phyloP scores from a whole-genome alignment of 2,888 invertebrate genomes.

The Ypsolopha sequella region DNA sequence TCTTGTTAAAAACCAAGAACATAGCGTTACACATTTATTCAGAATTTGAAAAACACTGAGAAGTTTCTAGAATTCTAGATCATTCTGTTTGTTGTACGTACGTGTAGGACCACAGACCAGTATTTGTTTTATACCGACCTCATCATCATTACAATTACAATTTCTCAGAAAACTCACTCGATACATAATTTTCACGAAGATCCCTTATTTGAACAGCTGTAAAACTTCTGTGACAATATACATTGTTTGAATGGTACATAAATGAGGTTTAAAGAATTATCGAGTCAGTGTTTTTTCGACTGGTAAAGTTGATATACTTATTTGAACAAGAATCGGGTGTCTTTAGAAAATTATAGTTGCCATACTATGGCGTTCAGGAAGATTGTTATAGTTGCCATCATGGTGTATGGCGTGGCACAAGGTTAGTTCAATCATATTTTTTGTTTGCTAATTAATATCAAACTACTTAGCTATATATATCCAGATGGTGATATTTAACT shows the following conservation, averaged over 20 bases:
- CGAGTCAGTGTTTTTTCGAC: slow-evolving; percentile 30
- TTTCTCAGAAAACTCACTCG: neutral
- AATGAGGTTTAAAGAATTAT: slow-evolving; percentile 25
- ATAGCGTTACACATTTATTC: too few species aligned
- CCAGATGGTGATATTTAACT: slow-evolving; percentile 5
- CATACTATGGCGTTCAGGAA: slow-evolving; percentile 30
- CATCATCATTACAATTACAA: neutral
- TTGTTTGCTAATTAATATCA: neutral
- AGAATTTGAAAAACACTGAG: too few species aligned
- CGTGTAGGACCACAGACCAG: too few species aligned
- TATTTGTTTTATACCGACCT: neutral
- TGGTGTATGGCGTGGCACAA: slow-evolving; percentile 20
- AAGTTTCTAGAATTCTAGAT: too few species aligned
- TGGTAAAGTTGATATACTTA: slow-evolving; percentile 18
- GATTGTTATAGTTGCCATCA: slow-evolving; percentile 18
- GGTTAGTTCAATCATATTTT: slow-evolving; percentile 24
- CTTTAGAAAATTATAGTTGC: slow-evolving; percentile 13
- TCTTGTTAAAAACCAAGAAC: too few species aligned
- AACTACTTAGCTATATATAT: slow-evolving; percentile 10
- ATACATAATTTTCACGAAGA: neutral
- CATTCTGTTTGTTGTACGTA: too few species aligned
- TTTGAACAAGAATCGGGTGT: slow-evolving; percentile 7
- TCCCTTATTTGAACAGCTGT: slow-evolving; percentile 41
- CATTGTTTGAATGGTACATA: slow-evolving; percentile 36
- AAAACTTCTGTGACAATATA: slow-evolving; percentile 23